Conservation (phyloP, 1,140 invertebrate species). For the Drosophila ironensis region DNA sequence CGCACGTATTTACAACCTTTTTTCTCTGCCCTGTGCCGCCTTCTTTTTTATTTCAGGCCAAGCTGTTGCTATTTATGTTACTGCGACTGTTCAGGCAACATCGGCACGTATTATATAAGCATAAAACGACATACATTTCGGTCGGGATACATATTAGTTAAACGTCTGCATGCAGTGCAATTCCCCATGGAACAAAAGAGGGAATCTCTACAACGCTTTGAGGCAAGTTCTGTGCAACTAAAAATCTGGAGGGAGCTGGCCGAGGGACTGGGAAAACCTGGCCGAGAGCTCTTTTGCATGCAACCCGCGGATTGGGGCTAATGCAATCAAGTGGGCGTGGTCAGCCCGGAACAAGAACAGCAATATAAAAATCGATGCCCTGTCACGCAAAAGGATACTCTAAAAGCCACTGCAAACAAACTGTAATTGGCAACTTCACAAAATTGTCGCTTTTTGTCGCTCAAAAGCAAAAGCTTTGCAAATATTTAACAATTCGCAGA, state of each 20-base stretch:
- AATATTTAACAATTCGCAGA: conserved; percentile 18
- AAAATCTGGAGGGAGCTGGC: conserved; percentile 25
- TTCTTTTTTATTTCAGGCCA: conserved; percentile 46
- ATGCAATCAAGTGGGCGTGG: conserved; percentile 64
- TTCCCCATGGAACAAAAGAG: conserved; percentile 22
- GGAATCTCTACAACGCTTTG: conserved; percentile 35
- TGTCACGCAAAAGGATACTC: conserved; percentile 26
- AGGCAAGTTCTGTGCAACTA: conserved; percentile 24
- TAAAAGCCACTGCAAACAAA: conserved; percentile 26
- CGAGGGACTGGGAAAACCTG: background rate
- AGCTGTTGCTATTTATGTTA: conserved; percentile 57
- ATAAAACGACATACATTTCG: conserved; percentile 13
- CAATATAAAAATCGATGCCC: conserved; percentile 27
- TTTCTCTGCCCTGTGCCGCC: conserved; percentile 7
- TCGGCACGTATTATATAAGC: conserved; percentile 60
- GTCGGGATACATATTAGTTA: background rate
- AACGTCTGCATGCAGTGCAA: background rate
- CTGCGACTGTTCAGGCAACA: conserved; percentile 38
- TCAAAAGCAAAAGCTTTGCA: background rate
- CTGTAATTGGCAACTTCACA: conserved; percentile 35
- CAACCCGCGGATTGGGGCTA: conserved; percentile 37
- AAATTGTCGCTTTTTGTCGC: conserved; percentile 5
- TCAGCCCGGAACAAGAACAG: conserved; percentile 16
- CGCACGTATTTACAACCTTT: conserved; percentile 54
- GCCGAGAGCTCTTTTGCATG: conserved; percentile 12